phyloP scores from a whole-genome alignment of 2,113 vertebrate genomes.

The Peromyscus leucopus region DNA sequence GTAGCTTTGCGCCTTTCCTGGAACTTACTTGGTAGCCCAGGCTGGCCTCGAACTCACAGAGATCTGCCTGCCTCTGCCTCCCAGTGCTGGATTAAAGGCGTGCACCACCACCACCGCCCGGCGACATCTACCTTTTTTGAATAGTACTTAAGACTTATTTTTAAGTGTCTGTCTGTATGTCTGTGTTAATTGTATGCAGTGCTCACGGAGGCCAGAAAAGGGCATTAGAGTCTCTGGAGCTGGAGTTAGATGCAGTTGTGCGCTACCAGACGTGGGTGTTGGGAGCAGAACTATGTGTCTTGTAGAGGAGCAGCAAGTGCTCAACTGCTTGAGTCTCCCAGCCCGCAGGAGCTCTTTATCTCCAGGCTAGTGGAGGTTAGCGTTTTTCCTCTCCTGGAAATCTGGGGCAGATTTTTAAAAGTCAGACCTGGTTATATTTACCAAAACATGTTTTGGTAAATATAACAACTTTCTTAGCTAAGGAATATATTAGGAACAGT shows the following conservation, averaged over 20 bases:
- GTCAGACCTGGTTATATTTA: background rate
- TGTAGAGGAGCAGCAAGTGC: background rate
- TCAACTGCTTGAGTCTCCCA: background rate
- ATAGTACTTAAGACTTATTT: background rate
- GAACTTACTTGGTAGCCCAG: too few relatives aligned
- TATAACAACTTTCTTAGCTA: background rate
- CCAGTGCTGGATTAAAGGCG: too few relatives aligned
- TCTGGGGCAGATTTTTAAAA: background rate
- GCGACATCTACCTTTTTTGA: background rate
- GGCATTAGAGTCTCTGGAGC: background rate
- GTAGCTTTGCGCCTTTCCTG: too few relatives aligned
- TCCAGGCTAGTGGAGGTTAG: background rate
- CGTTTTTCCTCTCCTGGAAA: background rate
- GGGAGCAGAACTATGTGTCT: background rate
- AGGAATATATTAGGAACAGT: background rate
- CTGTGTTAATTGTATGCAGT: background rate
- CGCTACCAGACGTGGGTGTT: background rate
- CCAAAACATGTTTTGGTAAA: background rate
- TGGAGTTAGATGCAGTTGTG: background rate
- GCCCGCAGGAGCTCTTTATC: background rate
- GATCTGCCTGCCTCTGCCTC: too few relatives aligned
- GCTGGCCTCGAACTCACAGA: too few relatives aligned
- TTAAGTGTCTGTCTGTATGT: background rate
- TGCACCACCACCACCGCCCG: too few relatives aligned
- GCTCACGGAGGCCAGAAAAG: background rate